Evolutionary conservation across 2,888 invertebrate genomes (phyloP).

Genomic region (Phalera bucephala): DNA sequence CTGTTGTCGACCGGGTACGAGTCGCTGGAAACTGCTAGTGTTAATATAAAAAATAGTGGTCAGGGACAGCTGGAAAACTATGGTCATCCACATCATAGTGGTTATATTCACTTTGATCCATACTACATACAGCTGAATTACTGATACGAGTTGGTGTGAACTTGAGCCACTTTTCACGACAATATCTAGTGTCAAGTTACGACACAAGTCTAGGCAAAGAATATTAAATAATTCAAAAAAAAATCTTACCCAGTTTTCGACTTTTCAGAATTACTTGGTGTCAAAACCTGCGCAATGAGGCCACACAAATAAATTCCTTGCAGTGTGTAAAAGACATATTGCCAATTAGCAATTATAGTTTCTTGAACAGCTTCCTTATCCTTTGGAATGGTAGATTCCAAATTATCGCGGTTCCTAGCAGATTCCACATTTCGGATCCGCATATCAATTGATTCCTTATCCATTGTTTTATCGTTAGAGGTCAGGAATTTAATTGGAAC

Average conservation of each 20-base stretch:
- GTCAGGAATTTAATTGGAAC: slow-evolving; percentile 7
- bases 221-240: too few relatives aligned
- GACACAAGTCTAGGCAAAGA: too few relatives aligned
- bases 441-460: slow-evolving; percentile 19
- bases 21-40: too few relatives aligned
- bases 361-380: slow-evolving; percentile 19
- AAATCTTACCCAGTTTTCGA: slow-evolving; percentile 29
- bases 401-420: slow-evolving; percentile 16
- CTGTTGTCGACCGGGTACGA: too few relatives aligned
- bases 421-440: slow-evolving; percentile 20
- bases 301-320: slow-evolving; percentile 62
- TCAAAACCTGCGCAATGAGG: slow-evolving; percentile 47
- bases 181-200: too few relatives aligned
- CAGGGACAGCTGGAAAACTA: too few relatives aligned
- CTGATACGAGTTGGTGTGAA: too few relatives aligned
- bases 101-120: too few relatives aligned
- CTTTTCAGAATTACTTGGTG: slow-evolving; percentile 34
- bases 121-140: too few relatives aligned
- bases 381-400: slow-evolving; percentile 5
- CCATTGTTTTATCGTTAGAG: slow-evolving; percentile 10
- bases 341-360: slow-evolving; percentile 42
- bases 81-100: too few relatives aligned
- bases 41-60: too few relatives aligned
- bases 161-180: too few relatives aligned
- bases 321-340: slow-evolving; percentile 57